Evolutionary conservation across 1,140 invertebrate species (phyloP).

Genomic region (Oryzaephilus surinamensis): DNA sequence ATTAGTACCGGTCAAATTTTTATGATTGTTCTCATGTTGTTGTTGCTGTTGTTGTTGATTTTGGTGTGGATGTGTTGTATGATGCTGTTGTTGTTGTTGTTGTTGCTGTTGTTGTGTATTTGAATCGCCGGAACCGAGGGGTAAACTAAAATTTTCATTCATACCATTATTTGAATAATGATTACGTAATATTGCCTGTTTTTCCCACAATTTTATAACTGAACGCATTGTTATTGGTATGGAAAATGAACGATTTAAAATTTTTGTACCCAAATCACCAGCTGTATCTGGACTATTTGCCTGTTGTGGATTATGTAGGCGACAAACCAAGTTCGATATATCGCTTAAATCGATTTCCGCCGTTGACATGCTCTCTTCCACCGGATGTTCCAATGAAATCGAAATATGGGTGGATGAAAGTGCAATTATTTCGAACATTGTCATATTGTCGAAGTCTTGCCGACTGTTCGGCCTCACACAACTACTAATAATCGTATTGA

Average conservation of each 20-base stretch:
- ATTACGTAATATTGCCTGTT: constrained; percentile 31
- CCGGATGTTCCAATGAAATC: constrained; percentile 84
- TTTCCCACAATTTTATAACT: constrained; percentile 44
- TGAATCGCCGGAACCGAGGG: constrained; percentile 35
- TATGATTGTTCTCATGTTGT: neutral
- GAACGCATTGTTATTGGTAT: constrained; percentile 75
- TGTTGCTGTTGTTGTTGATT: too few species aligned
- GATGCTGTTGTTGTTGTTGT: too few species aligned
- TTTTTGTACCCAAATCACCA: constrained; percentile 69
- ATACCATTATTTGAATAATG: constrained; percentile 4
- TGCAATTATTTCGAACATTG: constrained; percentile 86
- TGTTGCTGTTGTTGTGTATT: too few species aligned
- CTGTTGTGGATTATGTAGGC: constrained; percentile 40
- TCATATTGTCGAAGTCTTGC: constrained; percentile 65
- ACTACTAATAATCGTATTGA: constrained; percentile 79
- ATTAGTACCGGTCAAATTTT: neutral
- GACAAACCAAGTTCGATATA: constrained; percentile 57
- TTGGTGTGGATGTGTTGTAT: too few species aligned
- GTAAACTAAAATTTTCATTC: constrained; percentile 38
- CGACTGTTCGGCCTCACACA: constrained; percentile 72
- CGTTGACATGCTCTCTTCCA: constrained; percentile 85
- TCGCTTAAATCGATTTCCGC: constrained; percentile 82
- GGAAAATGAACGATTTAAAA: constrained; percentile 82
- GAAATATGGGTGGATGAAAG: constrained; percentile 81
- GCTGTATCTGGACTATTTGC: constrained; percentile 45